Evolutionary conservation across 2,113 vertebrate genomes (phyloP).

Genomic region (Hipposideros armiger): DNA sequence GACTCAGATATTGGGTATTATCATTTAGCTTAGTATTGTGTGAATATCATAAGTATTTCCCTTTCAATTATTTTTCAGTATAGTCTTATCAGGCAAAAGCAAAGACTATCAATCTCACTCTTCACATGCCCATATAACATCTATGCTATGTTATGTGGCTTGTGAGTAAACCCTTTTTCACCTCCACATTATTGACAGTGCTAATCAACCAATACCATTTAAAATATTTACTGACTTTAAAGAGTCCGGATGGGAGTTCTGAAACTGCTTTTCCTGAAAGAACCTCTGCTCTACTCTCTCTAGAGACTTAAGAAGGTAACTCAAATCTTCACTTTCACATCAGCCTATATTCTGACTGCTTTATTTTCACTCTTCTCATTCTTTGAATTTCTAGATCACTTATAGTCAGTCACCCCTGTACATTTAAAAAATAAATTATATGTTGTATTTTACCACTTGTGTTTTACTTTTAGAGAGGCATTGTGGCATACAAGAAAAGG

Average conservation of each 20-base stretch:
- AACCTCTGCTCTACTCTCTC: not conserved
- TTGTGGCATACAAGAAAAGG: not conserved
- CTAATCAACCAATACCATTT: not conserved
- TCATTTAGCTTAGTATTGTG: constrained; percentile 73
- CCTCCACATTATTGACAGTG: not conserved
- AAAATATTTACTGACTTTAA: constrained; percentile 42
- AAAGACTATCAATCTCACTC: constrained; percentile 22
- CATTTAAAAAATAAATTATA: constrained; percentile 17
- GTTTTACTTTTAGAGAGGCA: not conserved
- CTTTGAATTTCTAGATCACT: constrained; percentile 27
- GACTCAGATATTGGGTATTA: constrained; percentile 53
- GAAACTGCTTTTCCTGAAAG: constrained; percentile 30
- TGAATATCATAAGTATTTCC: constrained; percentile 63
- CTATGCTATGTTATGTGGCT: not conserved
- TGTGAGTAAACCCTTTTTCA: constrained; percentile 30
- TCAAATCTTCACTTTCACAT: not conserved
- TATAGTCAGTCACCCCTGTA: not conserved
- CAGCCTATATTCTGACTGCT: not conserved
- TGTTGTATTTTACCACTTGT: not conserved
- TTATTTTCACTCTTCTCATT: not conserved
- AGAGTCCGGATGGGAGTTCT: constrained; percentile 28
- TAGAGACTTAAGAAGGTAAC: not conserved
- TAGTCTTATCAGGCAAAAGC: not conserved
- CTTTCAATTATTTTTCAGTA: constrained; percentile 58
- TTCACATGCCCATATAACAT: not conserved